Evolutionary conservation across 2,888 invertebrate species (phyloP), one percentile per base, ranked within the genome.

Genomic region (Caenorhabditis japonica): DNA sequence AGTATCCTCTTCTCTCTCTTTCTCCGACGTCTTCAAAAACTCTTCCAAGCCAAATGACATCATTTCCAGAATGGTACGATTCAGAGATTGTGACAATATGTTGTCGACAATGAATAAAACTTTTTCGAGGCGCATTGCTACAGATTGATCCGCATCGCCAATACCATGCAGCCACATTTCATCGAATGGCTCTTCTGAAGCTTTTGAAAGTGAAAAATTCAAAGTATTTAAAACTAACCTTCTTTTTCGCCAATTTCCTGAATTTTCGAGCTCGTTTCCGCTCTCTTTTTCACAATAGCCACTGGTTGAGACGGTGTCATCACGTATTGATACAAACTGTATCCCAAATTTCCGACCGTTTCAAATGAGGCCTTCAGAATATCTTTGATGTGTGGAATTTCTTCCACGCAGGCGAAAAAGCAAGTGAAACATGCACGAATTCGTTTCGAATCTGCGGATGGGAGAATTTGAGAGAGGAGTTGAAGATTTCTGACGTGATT

Each of bases 211-310:
- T 23, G 19, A 23, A 39, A 39, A n/a, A 39, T 15, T 46, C 23
- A 46, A 23, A 25, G n/a, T 21, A 13, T 7, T 23, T 23, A 13
- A 5, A 5, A 2, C 12, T 49, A 36, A 12, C 17, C 55, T 15
- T 66, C 49, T 4, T 60, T 49, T n/a, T 38, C 51, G 4, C 60
- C 72, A 21, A 72, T 39, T 41, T 72, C 72, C 21, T 59, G 21
- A 55, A 72, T 60, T 34, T 34, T 44, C 10, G 44, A 17, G 4
- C 36, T 17, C 33, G 47, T 19, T 21, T 3, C n/a, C 5, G 38
- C 19, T 17, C 23, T 43, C 34, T 53, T 59, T 10, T 44, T 30
- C 15, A 47, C n/a, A 15, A 44, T 15, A 33, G 23, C 30, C 12
- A 69, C 30, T 0, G 33, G 8, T n/a, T 34, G 55, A 2, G 41